Percentiles rank a stretch among this genome's conserved stretches.
Evolutionary conservation across 1,140 invertebrate species (phyloP).

Genomic region (Orchesella cincta): DNA sequence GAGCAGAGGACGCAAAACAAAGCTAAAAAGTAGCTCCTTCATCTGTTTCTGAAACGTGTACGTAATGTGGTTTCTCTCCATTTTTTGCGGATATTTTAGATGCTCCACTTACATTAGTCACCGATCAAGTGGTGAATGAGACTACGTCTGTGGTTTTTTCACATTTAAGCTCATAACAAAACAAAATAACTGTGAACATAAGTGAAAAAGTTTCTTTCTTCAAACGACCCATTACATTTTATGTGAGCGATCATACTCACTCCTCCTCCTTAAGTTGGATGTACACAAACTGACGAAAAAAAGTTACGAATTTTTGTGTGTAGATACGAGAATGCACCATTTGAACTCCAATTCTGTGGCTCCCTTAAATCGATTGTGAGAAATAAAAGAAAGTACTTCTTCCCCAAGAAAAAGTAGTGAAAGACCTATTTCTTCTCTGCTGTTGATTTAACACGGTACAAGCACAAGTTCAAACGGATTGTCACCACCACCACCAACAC

Average conservation of each 20-base stretch:
- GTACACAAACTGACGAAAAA: not conserved
- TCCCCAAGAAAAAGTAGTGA: not conserved
- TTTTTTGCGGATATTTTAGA: not conserved
- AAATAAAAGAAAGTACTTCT: not conserved
- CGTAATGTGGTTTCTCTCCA: not conserved
- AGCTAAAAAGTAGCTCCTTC: not conserved
- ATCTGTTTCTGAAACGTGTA: not conserved
- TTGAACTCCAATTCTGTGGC: not conserved
- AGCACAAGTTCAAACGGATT: no score
- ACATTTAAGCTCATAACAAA: constrained; percentile 14
- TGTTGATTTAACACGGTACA: no score
- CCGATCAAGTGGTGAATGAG: not conserved
- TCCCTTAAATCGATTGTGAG: constrained; percentile 15
- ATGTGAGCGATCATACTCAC: not conserved
- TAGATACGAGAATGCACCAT: no score
- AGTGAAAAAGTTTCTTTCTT: constrained; percentile 24
- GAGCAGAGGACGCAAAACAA: not conserved
- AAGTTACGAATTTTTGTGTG: no score
- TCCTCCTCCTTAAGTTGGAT: not conserved
- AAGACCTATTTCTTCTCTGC: not conserved
- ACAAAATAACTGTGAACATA: constrained; percentile 18
- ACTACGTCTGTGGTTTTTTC: constrained; percentile 12
- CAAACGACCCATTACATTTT: constrained; percentile 21
- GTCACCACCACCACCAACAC: no score
- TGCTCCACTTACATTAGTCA: constrained; percentile 15